phyloP scores from a whole-genome alignment of 2,797 vertebrate genomes.

The Erithacus rubecula region DNA sequence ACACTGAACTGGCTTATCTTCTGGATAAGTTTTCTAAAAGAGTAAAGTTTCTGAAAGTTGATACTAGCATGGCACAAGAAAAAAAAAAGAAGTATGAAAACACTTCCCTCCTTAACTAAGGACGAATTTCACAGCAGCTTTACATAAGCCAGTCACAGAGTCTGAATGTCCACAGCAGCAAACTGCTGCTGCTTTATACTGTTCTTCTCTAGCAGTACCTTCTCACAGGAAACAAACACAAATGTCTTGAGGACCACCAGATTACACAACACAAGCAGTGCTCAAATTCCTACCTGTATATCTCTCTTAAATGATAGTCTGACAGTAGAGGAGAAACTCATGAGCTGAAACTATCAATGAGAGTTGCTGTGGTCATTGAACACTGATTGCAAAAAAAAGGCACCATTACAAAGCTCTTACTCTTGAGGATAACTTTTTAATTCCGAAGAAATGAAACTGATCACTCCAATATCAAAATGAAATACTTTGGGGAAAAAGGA shows the following conservation, averaged over 20 bases:
- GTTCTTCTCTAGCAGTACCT: not conserved
- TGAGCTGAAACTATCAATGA: rapidly evolving
- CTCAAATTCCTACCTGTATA: not conserved
- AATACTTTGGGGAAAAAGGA: rapidly evolving
- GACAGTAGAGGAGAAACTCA: not conserved
- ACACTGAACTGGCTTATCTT: not conserved
- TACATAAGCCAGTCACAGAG: not conserved
- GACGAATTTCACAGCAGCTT: not conserved
- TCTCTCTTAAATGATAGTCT: not conserved
- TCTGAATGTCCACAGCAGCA: not conserved
- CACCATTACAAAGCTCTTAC: not conserved
- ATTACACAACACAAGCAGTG: not conserved
- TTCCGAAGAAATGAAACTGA: not conserved
- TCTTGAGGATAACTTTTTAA: not conserved
- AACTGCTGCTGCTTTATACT: not conserved
- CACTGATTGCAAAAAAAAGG: not conserved
- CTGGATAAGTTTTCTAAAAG: not conserved
- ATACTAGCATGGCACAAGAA: not conserved
- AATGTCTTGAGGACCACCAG: not conserved
- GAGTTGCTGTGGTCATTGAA: not conserved
- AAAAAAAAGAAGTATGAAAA: not conserved
- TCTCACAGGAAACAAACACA: not conserved
- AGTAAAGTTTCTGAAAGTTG: not conserved
- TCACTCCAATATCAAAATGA: not conserved
- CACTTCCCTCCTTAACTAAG: not conserved